phyloP scores from a whole-genome alignment of 1,140 invertebrate species.

The Bombyx mori region DNA sequence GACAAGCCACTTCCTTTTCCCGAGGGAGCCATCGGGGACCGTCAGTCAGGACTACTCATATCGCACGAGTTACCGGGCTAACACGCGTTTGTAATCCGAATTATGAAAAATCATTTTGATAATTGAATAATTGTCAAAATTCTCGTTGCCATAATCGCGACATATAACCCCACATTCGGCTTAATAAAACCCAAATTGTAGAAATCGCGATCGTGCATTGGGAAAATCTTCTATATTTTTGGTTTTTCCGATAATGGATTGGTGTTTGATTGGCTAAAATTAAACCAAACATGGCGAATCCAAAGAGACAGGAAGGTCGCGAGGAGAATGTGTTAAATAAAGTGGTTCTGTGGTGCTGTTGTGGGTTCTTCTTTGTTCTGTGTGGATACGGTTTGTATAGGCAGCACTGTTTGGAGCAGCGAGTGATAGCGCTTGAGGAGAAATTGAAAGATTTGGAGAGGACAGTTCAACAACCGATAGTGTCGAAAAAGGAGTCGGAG shows the following conservation, averaged over 20 bases:
- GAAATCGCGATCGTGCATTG: too few species aligned
- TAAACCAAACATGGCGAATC: constrained; percentile 23
- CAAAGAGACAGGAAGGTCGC: constrained; percentile 16
- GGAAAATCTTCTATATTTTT: too few species aligned
- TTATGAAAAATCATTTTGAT: too few species aligned
- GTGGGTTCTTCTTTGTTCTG: constrained; percentile 37
- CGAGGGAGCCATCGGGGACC: constrained; percentile 35
- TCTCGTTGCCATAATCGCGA: too few species aligned
- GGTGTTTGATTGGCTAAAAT: constrained; percentile 5
- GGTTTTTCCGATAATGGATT: too few species aligned
- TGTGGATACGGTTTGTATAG: constrained; percentile 45
- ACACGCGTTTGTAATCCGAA: too few species aligned
- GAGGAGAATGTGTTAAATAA: constrained; percentile 32
- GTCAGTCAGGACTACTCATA: too few species aligned
- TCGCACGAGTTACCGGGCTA: too few species aligned
- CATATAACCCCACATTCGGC: too few species aligned
- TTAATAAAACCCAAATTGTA: too few species aligned
- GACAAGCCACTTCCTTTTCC: constrained; percentile 58
- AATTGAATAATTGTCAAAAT: too few species aligned
- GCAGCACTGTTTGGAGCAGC: constrained; percentile 45
- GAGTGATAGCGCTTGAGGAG: constrained; percentile 39
- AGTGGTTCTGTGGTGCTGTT: constrained; percentile 55
- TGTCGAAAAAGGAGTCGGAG: constrained; percentile 13
- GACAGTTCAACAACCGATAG: constrained; percentile 15
- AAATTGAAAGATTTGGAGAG: constrained; percentile 29